phyloP scores from a whole-genome alignment of 2,113 vertebrate species.

The Chaetorhynchus papuensis region DNA sequence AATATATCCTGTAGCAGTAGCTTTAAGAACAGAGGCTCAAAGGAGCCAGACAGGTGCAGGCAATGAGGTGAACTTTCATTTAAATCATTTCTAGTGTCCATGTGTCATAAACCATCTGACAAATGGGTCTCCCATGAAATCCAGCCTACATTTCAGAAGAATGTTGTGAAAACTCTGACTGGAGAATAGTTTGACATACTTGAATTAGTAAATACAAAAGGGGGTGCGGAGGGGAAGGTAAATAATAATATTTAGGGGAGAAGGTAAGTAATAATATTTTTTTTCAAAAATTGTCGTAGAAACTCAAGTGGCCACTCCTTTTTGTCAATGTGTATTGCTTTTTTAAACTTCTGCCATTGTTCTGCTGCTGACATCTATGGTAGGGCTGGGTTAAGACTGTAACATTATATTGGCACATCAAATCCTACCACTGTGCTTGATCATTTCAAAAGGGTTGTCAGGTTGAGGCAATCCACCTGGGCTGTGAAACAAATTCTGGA shows the following conservation, averaged over 20 bases:
- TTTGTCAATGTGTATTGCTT: neutral
- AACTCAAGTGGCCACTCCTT: neutral
- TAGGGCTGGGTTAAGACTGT: neutral
- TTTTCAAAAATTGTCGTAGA: neutral
- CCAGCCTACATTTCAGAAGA: neutral
- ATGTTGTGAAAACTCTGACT: neutral
- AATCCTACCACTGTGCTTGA: neutral
- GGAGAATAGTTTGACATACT: neutral
- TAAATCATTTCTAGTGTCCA: neutral
- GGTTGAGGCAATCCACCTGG: neutral
- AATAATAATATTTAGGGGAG: neutral
- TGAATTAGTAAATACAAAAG: neutral
- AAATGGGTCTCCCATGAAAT: neutral
- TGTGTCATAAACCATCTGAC: neutral
- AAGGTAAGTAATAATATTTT: neutral
- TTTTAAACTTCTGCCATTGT: neutral
- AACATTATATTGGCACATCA: neutral
- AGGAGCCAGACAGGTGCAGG: neutral
- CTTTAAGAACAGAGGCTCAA: neutral
- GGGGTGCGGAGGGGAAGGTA: accelerated
- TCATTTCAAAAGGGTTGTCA: neutral
- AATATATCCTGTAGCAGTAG: neutral
- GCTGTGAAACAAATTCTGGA: neutral
- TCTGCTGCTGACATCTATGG: neutral
- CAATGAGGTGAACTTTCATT: neutral